Conservation (phyloP, 2,113 vertebrate species). For the Pogonocichla stellata region DNA sequence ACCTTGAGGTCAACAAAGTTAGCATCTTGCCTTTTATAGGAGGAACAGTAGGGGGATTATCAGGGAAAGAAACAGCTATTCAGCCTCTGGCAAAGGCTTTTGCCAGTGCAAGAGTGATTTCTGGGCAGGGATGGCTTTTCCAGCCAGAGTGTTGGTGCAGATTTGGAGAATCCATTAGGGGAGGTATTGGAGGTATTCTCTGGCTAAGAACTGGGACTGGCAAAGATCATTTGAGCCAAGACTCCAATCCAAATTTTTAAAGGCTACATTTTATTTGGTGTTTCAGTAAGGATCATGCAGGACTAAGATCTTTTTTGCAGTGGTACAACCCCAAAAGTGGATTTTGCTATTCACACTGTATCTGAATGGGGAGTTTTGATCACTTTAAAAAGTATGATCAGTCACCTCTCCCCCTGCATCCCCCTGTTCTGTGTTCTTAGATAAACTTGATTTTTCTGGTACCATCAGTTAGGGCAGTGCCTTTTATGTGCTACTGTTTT, state of each 20-base stretch:
- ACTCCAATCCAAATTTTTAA: neutral
- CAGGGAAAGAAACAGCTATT: neutral
- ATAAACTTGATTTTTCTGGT: neutral
- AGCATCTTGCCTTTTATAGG: neutral
- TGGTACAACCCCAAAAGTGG: neutral
- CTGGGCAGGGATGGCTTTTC: neutral
- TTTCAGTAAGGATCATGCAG: neutral
- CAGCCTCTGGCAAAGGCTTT: neutral
- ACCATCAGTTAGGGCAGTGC: neutral
- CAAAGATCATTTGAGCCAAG: neutral
- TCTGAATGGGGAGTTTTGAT: neutral
- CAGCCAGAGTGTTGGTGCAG: fast-evolving
- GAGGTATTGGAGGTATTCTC: neutral
- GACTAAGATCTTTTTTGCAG: neutral
- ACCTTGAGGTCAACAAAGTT: constrained; percentile 32
- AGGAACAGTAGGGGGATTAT: neutral
- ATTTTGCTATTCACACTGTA: neutral
- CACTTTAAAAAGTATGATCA: neutral
- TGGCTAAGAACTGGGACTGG: neutral
- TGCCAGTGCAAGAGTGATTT: neutral
- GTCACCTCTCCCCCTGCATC: fast-evolving
- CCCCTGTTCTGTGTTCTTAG: neutral
- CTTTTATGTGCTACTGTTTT: neutral
- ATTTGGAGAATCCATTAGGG: neutral
- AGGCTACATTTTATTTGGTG: neutral